A percentile compares a stretch with the other conserved stretches of the same genome.
Evolutionary conservation across 2,797 vertebrate species (phyloP).

Genomic region (Setipinna tenuifilis): DNA sequence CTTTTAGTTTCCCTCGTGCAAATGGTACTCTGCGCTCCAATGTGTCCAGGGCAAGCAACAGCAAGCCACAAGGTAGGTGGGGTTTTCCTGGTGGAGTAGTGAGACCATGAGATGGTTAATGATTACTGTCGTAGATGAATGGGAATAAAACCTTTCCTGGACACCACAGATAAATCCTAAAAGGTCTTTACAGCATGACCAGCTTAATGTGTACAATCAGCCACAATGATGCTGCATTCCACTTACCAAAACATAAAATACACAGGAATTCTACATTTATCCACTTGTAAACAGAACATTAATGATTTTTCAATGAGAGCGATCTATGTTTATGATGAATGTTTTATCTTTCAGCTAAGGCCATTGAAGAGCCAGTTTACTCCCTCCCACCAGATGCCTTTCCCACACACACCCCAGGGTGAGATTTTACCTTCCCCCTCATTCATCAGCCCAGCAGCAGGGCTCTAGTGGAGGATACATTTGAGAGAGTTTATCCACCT

Average conservation of each 20-base stretch:
- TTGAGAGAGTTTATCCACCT: too few species aligned
- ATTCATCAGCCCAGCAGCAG: not conserved
- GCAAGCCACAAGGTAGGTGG: constrained; percentile 67
- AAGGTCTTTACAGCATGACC: not conserved
- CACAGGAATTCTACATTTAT: not conserved
- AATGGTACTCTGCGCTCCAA: constrained; percentile 55
- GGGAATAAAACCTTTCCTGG: not conserved
- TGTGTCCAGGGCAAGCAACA: constrained; percentile 52
- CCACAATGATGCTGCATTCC: not conserved
- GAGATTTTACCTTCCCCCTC: constrained; percentile 37
- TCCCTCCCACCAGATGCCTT: constrained; percentile 80
- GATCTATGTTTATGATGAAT: not conserved
- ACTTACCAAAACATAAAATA: not conserved
- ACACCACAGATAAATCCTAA: not conserved
- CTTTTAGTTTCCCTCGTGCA: constrained; percentile 60
- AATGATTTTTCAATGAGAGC: not conserved
- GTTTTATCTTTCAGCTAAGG: constrained; percentile 61
- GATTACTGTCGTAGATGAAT: not conserved
- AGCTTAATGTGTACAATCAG: not conserved
- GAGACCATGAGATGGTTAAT: not conserved
- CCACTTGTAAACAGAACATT: not conserved
- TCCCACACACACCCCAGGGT: constrained; percentile 69
- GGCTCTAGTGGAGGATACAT: too few species aligned
- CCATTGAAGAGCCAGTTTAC: constrained; percentile 78
- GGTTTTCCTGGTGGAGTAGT: not conserved